A percentile compares a stretch with the other conserved stretches of the same genome.
These are phyloP conservation scores for Xestia xanthographa DNA, from an alignment of 2,888 invertebrate genomes.

Conservation along the genomic window DNA sequence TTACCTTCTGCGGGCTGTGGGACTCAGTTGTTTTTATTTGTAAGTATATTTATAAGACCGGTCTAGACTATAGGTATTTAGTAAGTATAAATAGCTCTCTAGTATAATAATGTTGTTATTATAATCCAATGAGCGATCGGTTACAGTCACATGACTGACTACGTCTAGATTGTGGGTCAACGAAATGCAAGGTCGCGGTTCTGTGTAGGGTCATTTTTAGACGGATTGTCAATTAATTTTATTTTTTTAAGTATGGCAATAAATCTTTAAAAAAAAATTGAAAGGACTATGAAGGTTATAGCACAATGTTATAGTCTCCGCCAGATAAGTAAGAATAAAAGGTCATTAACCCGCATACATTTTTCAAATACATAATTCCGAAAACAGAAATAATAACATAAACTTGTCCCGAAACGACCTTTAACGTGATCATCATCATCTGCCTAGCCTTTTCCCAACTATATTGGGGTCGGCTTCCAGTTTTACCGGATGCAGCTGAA, in stretches of 20 bases:
- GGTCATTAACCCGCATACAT: too few species aligned
- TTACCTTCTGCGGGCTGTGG: not conserved
- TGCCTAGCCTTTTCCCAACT: too few species aligned
- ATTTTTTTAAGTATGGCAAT: not conserved
- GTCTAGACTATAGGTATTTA: not conserved
- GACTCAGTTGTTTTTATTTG: constrained; percentile 13
- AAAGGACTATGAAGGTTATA: not conserved
- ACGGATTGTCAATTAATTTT: not conserved
- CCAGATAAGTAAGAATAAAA: too few species aligned
- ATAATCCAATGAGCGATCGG: constrained; percentile 26
- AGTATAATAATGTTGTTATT: not conserved
- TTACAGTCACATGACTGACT: constrained; percentile 47
- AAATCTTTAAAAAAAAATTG: not conserved
- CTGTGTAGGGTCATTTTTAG: not conserved
- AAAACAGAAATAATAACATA: too few species aligned
- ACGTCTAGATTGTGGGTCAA: constrained; percentile 55
- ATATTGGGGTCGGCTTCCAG: too few species aligned
- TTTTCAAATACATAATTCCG: too few species aligned
- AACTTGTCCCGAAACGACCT: too few species aligned
- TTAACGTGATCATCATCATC: too few species aligned
- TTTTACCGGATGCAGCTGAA: too few species aligned
- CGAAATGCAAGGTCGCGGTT: constrained; percentile 29
- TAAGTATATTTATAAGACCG: constrained; percentile 33
- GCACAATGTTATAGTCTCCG: too few species aligned
- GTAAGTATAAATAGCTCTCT: too few species aligned